Base-by-base conservation (phyloP, 1,140 invertebrate genomes). In the Megathymus violae region DNA sequence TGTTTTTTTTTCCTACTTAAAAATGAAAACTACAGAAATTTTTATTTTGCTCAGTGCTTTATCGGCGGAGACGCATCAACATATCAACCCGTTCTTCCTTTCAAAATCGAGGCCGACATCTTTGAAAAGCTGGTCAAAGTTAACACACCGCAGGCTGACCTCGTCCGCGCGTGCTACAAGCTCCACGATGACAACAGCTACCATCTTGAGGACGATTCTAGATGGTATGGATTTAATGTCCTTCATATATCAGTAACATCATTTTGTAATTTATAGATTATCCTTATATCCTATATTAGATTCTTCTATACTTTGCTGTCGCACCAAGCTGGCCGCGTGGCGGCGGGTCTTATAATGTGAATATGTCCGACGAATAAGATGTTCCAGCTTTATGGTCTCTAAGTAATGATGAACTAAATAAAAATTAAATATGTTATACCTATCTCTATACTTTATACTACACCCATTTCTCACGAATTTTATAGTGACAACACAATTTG, bases 71-170 rank as follows among this genome's bases (percentile, higher is more conserved):
- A 88, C 3, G 68, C 85, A 5, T 78, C 82, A 5, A 69, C 74
- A 0, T 90, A 90, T 62, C 80, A 84, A 44, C 88, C 86, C 25
- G 81, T 88, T 4, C 65, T 90, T 17, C 88, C 88, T 0, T 85
- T 77, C 67, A 76, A 78, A 11, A 87, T 90, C 11, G 65, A 78
- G 1, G 65, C 65, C 4, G 67, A 81, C 7, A 78, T 46, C 3
- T 89, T 90, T 54, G 80, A 86, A 44, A 64, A 74, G 13, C 63
- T 90, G 10, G 72, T 90, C 10, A 83, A 82, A 60, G 74, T 76
- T n/a, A 79, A 86, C 4, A 77, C 82, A 1, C 59, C 83, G 0
- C 80, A 90, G 31, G 69, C 84, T 1, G 82, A 76, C 0, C 73
- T 90, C 0, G 62, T 90, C 7, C 74, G 72, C 0, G 76, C 78